A percentile compares a stretch with the other conserved stretches of the same genome.
Evolutionary conservation across 2,797 vertebrate species (phyloP).

Genomic region (Garrulus glandarius): DNA sequence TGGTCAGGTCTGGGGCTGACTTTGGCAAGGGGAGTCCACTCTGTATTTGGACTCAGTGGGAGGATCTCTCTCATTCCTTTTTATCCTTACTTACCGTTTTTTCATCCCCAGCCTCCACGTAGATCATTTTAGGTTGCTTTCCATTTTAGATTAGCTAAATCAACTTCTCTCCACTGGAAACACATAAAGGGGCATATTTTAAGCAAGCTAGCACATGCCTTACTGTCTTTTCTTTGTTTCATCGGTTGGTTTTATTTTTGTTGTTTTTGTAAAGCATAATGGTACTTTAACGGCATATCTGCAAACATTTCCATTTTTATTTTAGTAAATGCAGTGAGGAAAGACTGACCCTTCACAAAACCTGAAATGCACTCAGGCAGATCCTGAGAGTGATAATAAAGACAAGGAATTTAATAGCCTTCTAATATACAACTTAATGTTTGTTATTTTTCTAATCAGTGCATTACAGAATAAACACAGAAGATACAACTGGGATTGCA

Average conservation of each 20-base stretch:
- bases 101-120: neutral
- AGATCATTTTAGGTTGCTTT: neutral
- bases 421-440: conserved; percentile 53
- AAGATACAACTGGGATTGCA: conserved; percentile 20
- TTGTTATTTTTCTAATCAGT: conserved; percentile 43
- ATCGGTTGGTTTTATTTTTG: neutral
- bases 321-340: neutral
- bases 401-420: conserved; percentile 59
- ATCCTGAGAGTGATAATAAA: conserved; percentile 53
- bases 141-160: neutral
- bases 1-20: neutral
- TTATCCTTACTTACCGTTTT: neutral
- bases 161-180: neutral
- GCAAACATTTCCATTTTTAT: neutral
- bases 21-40: neutral
- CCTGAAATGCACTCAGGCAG: neutral
- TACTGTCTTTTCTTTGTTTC: neutral
- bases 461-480: conserved; percentile 45
- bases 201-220: neutral
- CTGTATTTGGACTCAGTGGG: neutral
- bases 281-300: neutral
- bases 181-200: neutral
- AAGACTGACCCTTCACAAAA: neutral
- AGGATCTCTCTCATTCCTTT: neutral
- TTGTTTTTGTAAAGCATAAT: neutral